These are phyloP conservation scores for Perca schrenkii DNA, from an alignment of 2,113 vertebrate genomes.

Conservation along the genomic window DNA sequence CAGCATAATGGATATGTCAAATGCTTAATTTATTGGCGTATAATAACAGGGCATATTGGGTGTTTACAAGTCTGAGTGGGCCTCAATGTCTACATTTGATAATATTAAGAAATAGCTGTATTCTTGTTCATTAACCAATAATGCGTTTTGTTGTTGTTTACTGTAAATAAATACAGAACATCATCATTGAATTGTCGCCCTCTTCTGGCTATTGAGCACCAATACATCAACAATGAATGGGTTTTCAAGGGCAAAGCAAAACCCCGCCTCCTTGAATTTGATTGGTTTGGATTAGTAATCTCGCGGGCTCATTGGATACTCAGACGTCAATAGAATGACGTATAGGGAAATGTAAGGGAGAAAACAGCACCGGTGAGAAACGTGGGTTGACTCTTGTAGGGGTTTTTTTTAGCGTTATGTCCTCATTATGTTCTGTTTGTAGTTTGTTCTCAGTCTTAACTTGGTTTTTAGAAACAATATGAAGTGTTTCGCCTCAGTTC, in stretches of 20 bases:
- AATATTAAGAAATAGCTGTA: neutral
- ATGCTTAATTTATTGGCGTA: slow-evolving; percentile 9
- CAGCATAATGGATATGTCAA: neutral
- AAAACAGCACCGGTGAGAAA: slow-evolving; percentile 59
- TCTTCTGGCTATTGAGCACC: slow-evolving; percentile 11
- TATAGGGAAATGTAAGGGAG: slow-evolving; percentile 30
- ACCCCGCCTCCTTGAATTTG: slow-evolving; percentile 37
- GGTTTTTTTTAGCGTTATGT: neutral
- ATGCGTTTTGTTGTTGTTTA: neutral
- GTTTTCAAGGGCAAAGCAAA: slow-evolving; percentile 63
- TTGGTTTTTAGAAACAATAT: accelerated
- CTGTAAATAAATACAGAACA: neutral
- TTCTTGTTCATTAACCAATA: neutral
- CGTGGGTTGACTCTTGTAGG: slow-evolving; percentile 65
- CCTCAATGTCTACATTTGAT: neutral
- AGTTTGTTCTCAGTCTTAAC: accelerated
- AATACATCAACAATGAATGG: slow-evolving; percentile 40
- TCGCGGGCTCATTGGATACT: slow-evolving; percentile 65
- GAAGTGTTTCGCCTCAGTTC: neutral
- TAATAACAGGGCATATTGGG: neutral
- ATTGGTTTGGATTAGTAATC: slow-evolving; percentile 62
- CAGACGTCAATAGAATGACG: slow-evolving; percentile 31
- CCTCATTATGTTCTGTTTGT: neutral
- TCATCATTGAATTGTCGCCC: slow-evolving; percentile 10
- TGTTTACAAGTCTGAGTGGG: neutral